A percentile compares a stretch with the other conserved stretches of the same genome.
phyloP scores from a whole-genome alignment of 2,888 invertebrate species.

The Tipula unca region DNA sequence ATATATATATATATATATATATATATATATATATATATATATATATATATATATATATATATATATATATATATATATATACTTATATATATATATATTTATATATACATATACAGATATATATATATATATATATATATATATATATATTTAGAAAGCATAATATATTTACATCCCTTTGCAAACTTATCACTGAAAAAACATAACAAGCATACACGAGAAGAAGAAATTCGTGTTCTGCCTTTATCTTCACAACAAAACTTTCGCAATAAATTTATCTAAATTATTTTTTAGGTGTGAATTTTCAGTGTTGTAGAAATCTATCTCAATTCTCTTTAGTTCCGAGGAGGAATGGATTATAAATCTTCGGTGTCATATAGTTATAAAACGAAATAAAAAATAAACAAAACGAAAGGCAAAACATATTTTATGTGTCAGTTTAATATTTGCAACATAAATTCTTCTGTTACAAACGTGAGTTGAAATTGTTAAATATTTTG shows the following conservation, averaged over 20 bases:
- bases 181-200: background rate
- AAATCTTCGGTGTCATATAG: background rate
- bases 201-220: background rate
- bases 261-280: background rate
- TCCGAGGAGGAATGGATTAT: background rate
- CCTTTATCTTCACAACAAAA: background rate
- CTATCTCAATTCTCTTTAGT: background rate
- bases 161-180: background rate
- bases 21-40: too few species aligned
- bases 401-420: background rate
- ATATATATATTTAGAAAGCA: too few species aligned
- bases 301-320: background rate
- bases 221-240: background rate
- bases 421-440: background rate
- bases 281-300: background rate
- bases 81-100: too few species aligned
- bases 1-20: too few species aligned
- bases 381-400: background rate
- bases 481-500: background rate
- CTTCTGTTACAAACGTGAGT: background rate
- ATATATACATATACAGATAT: background rate
- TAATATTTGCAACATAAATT: background rate
- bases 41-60: background rate
- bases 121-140: too few species aligned
- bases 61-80: too few species aligned